phyloP scores from a whole-genome alignment of 37 sponge, comb jelly and placozoan genomes.

The Diacarnus erythraeanus region DNA sequence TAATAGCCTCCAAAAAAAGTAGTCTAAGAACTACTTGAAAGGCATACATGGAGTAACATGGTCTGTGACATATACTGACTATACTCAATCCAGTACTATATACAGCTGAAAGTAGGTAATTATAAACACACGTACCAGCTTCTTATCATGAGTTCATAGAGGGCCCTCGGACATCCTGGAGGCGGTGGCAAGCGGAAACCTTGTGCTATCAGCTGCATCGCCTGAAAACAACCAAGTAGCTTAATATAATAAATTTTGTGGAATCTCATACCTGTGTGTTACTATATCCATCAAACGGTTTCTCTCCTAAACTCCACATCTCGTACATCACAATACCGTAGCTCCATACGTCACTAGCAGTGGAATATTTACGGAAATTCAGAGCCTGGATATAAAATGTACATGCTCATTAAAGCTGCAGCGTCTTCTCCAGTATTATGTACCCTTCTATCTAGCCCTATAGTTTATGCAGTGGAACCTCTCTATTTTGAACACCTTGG shows the following conservation, averaged over 20 bases:
- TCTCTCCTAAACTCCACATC: conserved; percentile 51
- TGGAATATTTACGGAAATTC: conserved; percentile 26
- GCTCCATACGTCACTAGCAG: conserved; percentile 38
- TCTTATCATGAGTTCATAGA: conserved; percentile 37
- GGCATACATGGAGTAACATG: too few species aligned
- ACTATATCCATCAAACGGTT: conserved; percentile 34
- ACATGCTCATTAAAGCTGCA: too few species aligned
- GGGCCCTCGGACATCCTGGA: conserved; percentile 25
- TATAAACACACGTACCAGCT: conserved; percentile 20
- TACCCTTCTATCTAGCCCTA: too few species aligned
- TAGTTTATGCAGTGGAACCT: too few species aligned
- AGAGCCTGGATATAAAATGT: conserved; percentile 19
- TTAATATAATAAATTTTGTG: not conserved
- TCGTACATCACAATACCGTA: conserved; percentile 34
- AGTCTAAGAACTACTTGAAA: too few species aligned
- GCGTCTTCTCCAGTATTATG: too few species aligned
- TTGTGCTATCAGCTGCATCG: not conserved
- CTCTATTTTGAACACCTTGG: too few species aligned
- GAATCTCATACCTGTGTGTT: conserved; percentile 17
- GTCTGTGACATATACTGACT: too few species aligned
- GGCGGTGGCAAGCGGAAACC: conserved; percentile 30
- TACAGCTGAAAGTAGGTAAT: too few species aligned
- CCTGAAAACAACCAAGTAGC: not conserved
- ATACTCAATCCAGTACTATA: too few species aligned
- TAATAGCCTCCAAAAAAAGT: too few species aligned